Percentiles rank a stretch among this genome's conserved stretches.
Conservation (phyloP, 2,888 invertebrate genomes). For the Lydus trimaculatus region DNA sequence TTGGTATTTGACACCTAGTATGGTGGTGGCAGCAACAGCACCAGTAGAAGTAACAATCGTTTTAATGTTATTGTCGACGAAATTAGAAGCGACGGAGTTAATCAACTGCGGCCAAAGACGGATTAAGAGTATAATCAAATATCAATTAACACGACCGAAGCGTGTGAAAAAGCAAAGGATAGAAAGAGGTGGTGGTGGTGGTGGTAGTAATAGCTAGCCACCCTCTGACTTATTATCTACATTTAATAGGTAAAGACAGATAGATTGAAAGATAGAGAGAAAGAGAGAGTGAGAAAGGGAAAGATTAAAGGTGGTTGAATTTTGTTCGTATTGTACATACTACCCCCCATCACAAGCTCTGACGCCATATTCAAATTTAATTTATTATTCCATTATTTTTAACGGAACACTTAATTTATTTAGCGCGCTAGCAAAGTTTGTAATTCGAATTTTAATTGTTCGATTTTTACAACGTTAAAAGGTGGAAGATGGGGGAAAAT, state of each 20-base stretch:
- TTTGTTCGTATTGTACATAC: neutral
- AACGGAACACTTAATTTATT: constrained; percentile 42
- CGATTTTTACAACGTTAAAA: constrained; percentile 18
- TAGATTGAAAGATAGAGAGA: neutral
- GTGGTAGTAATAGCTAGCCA: neutral
- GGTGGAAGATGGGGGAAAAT: neutral
- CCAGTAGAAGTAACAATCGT: constrained; percentile 44
- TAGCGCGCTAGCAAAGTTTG: constrained; percentile 35
- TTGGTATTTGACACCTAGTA: constrained; percentile 13
- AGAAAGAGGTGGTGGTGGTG: neutral
- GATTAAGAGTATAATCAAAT: constrained; percentile 59
- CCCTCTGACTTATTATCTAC: neutral
- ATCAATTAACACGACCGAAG: constrained; percentile 53
- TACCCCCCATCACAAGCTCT: too few relatives aligned
- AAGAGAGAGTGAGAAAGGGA: neutral
- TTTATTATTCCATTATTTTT: constrained; percentile 56
- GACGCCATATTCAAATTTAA: constrained; percentile 48
- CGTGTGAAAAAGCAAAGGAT: constrained; percentile 14
- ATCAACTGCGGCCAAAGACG: constrained; percentile 56
- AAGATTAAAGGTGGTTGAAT: constrained; percentile 12
- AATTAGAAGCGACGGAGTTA: constrained; percentile 55
- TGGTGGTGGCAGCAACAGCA: constrained; percentile 26
- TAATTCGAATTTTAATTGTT: constrained; percentile 39
- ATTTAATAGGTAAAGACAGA: neutral
- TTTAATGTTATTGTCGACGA: constrained; percentile 51